Base-by-base conservation (phyloP, 2,113 vertebrate species). In the Cardinalis cardinalis region DNA sequence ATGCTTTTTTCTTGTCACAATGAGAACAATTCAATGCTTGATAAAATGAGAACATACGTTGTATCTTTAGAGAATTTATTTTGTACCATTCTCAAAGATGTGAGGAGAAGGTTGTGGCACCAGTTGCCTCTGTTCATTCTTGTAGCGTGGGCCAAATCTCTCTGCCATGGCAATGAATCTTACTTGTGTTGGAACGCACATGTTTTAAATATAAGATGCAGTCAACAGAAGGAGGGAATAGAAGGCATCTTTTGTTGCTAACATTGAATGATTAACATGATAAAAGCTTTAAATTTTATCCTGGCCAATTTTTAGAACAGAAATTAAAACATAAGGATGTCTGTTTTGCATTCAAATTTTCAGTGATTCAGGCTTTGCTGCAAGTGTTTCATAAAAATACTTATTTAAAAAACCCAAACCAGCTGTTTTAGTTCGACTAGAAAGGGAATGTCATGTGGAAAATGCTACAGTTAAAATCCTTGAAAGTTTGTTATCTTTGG, bases 401-500 rank as follows among this genome's bases (percentile, higher is more conserved):
- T 65, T 76, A 40, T 15, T 71, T 25, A 18, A 58, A 64, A 88
- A 83, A 29, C 2, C 0, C 24, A n/a, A 34, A 82, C 4, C 12
- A 48, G 17, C 48, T 89, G 60, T 41, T 87, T 89, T 49, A 66
- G 40, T 78, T 81, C 61, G 44, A 65, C 18, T 87, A 60, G 17
- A 52, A 87, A 36, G 11, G 23, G 38, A 51, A 58, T 84, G 21
- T 52, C 28, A 24, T 14, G 38, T 56, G 38, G 46, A 43, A 79
- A 68, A 76, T 68, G 21, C 59, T 43, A 3, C 23, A 40, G 40
- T 64, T 59, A 51, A 82, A 90, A 81, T 78, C 6, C 29, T 52
- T 4, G 2, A 31, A 64, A 73, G 15, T 52, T 66, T 28, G 34
- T 82, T 89, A 72, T 46, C 44, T 65, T 48, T 48, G 14, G 9